Conservation (phyloP, 2,888 invertebrate genomes). For the Lepidochrysops patricia region DNA sequence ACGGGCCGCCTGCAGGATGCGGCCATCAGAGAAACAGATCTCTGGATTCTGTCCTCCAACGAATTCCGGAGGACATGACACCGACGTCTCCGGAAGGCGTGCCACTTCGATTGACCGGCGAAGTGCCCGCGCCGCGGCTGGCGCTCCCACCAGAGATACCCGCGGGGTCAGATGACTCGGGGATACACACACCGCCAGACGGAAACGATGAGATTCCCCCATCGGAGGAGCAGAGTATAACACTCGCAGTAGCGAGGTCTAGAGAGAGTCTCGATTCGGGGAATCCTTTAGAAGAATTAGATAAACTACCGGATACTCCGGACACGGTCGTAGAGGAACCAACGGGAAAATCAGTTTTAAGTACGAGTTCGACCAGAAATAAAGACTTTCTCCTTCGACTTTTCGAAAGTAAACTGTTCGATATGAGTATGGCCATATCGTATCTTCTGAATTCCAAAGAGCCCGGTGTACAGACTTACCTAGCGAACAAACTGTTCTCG, state of each 20-base stretch:
- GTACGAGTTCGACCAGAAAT: slow-evolving; percentile 56
- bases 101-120: slow-evolving; percentile 52
- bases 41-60: slow-evolving; percentile 90
- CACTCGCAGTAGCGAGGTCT: slow-evolving; percentile 73
- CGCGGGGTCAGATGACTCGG: slow-evolving; percentile 85
- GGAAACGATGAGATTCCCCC: slow-evolving; percentile 69
- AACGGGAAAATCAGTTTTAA: slow-evolving; percentile 46
- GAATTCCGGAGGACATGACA: slow-evolving; percentile 89
- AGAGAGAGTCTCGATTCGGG: slow-evolving; percentile 84
- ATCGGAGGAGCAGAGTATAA: slow-evolving; percentile 30
- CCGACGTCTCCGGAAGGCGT: slow-evolving; percentile 64
- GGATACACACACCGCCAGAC: slow-evolving; percentile 73
- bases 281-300: slow-evolving; percentile 73
- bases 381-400: slow-evolving; percentile 87
- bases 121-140: slow-evolving; percentile 73
- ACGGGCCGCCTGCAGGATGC: slow-evolving; percentile 69
- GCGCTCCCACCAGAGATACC: slow-evolving; percentile 64
- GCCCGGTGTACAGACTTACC: slow-evolving; percentile 96
- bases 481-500: slow-evolving; percentile 97
- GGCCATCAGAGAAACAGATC: slow-evolving; percentile 92
- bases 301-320: slow-evolving; percentile 63
- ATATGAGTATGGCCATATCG: slow-evolving; percentile 98
- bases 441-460: slow-evolving; percentile 99
- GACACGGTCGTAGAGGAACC: slow-evolving; percentile 40
- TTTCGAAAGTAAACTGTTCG: slow-evolving; percentile 96